Conservation (phyloP, 2,113 vertebrate genomes). For the Menidia beryllina region DNA sequence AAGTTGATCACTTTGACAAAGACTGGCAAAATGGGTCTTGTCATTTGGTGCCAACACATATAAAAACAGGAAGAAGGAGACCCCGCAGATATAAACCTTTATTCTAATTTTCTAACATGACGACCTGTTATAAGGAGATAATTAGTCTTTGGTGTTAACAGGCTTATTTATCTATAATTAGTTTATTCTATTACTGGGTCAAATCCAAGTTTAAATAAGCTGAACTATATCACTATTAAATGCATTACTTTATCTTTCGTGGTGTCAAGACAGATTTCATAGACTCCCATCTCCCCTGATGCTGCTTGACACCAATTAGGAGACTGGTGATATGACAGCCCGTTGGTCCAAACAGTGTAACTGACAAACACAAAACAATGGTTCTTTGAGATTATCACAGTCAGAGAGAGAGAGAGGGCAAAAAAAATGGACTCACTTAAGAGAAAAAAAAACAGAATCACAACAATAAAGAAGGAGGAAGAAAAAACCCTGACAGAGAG, state of each 20-base stretch:
- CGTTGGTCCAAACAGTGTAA: slow-evolving; percentile 56
- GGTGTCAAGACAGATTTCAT: slow-evolving; percentile 23
- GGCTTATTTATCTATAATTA: slow-evolving; percentile 1
- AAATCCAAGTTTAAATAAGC: slow-evolving; percentile 7
- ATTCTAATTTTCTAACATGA: slow-evolving; percentile 3
- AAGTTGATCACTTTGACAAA: slow-evolving; percentile 53
- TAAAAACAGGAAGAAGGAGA: slow-evolving; percentile 48
- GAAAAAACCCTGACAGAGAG: slow-evolving; percentile 2
- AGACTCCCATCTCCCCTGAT: slow-evolving; percentile 41
- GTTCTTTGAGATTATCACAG: slow-evolving; percentile 27
- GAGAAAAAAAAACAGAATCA: no score
- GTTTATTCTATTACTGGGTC: neutral
- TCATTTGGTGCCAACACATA: slow-evolving; percentile 55
- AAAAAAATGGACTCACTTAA: slow-evolving; percentile 28
- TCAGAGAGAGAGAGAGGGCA: slow-evolving; percentile 11
- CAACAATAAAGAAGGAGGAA: neutral
- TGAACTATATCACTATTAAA: neutral
- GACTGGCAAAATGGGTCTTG: slow-evolving; percentile 40
- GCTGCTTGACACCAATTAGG: slow-evolving; percentile 63
- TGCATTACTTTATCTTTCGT: slow-evolving; percentile 9
- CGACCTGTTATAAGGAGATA: slow-evolving; percentile 20
- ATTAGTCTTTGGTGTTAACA: no score
- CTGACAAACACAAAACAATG: slow-evolving; percentile 33
- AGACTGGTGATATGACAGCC: slow-evolving; percentile 52
- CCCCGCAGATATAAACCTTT: slow-evolving; percentile 29